Conservation (phyloP, 2,113 vertebrate species). For the Numida meleagris region DNA sequence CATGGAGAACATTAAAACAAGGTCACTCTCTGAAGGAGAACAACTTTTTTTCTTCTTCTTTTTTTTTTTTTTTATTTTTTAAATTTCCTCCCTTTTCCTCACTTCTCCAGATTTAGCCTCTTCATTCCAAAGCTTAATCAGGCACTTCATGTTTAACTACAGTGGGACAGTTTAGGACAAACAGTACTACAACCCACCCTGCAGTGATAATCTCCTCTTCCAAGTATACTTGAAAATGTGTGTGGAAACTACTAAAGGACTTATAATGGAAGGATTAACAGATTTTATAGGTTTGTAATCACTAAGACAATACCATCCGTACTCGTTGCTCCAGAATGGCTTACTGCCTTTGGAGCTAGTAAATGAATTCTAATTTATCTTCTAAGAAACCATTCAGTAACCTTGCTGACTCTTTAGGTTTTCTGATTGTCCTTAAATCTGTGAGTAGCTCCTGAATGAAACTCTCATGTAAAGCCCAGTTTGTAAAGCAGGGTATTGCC, state of each 20-base stretch:
- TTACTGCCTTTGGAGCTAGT: neutral
- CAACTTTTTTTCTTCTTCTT: neutral
- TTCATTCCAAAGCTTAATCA: neutral
- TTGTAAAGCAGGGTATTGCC: neutral
- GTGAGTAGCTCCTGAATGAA: neutral
- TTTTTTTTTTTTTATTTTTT: neutral
- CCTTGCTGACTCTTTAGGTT: neutral
- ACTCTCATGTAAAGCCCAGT: neutral
- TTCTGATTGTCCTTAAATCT: neutral
- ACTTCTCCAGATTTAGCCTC: neutral
- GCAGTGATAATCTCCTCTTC: neutral
- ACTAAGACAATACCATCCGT: neutral
- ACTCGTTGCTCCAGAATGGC: neutral
- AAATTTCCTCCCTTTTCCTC: neutral
- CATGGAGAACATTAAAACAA: conserved; percentile 81
- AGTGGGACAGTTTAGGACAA: neutral
- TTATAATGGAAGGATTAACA: neutral
- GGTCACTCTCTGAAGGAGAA: conserved; percentile 80
- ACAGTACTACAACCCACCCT: neutral
- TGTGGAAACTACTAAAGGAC: neutral
- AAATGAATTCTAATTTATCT: neutral
- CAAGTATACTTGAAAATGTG: accelerated
- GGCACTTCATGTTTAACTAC: neutral
- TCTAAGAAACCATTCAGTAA: neutral
- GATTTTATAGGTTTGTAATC: neutral